phyloP scores from a whole-genome alignment of 1,140 invertebrate genomes.

The Pseudomyrmex dendroicus region DNA sequence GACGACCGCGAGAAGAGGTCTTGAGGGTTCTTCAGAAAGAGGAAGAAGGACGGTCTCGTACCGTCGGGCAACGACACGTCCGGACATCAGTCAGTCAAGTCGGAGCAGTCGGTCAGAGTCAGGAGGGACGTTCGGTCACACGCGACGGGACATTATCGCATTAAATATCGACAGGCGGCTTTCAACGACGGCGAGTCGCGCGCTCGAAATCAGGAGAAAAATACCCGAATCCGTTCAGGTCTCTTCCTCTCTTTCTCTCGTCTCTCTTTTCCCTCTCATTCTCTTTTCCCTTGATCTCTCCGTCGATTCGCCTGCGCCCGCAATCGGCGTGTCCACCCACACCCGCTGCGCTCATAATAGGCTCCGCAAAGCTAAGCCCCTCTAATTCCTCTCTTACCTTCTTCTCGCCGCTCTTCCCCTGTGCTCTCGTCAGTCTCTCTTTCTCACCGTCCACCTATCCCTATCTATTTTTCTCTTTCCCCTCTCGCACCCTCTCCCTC shows the following conservation, averaged over 20 bases:
- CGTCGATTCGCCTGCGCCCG: constrained; percentile 46
- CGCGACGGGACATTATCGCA: constrained; percentile 83
- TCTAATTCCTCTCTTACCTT: constrained; percentile 70
- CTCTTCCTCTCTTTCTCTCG: constrained; percentile 1
- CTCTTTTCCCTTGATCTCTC: not conserved
- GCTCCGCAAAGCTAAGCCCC: constrained; percentile 75
- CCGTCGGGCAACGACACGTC: constrained; percentile 62
- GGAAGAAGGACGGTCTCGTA: constrained; percentile 40
- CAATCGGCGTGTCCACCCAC: constrained; percentile 73
- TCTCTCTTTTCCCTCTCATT: constrained; percentile 7
- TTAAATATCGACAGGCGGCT: constrained; percentile 83
- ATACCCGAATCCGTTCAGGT: constrained; percentile 70
- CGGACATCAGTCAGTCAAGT: constrained; percentile 75
- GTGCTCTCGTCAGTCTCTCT: constrained; percentile 36
- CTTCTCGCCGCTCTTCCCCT: constrained; percentile 5
- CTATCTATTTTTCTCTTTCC: constrained; percentile 52
- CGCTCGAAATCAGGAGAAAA: constrained; percentile 78
- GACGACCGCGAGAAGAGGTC: constrained; percentile 32
- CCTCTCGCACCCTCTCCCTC: not conserved
- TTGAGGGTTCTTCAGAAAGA: constrained; percentile 44
- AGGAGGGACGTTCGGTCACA: constrained; percentile 76
- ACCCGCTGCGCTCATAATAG: constrained; percentile 81
- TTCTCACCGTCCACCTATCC: constrained; percentile 36
- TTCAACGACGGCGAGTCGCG: constrained; percentile 72
- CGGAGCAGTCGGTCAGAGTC: constrained; percentile 75